Evolutionary conservation across 2,888 invertebrate species (phyloP).

Genomic region (Didymodactylos carnosus): DNA sequence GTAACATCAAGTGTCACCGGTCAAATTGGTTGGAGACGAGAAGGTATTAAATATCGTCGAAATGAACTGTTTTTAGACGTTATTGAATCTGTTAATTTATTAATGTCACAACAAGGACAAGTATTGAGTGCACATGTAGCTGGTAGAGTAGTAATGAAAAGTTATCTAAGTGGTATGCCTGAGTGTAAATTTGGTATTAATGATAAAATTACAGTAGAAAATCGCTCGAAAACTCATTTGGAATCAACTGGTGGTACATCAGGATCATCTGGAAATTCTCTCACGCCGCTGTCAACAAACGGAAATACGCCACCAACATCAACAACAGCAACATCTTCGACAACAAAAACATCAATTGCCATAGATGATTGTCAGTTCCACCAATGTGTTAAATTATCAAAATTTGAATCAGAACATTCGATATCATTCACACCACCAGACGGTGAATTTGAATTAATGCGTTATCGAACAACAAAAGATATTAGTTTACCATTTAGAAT

Average conservation of each 20-base stretch:
- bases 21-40: conserved; percentile 94
- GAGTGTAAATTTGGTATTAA: conserved; percentile 99
- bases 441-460: conserved; percentile 98
- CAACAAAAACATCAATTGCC: conserved; percentile 57
- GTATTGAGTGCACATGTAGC: conserved; percentile 96
- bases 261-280: conserved; percentile 19
- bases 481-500: conserved; percentile 97
- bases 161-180: conserved; percentile 96
- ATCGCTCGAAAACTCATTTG: conserved; percentile 28
- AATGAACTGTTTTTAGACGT: conserved; percentile 97
- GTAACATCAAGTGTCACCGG: conserved; percentile 61
- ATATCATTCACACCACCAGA: conserved; percentile 99
- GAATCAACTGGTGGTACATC: conserved; percentile 24
- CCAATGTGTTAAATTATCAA: conserved; percentile 95
- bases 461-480: conserved; percentile 97
- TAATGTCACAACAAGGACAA: conserved; percentile 99
- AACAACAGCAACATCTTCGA: conserved; percentile 31
- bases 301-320: conserved; percentile 43
- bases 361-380: conserved; percentile 99
- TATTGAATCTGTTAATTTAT: conserved; percentile 85
- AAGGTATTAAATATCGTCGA: conserved; percentile 93
- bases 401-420: conserved; percentile 98
- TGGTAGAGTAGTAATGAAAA: conserved; percentile 98
- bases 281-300: too few species aligned
- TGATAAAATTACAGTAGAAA: conserved; percentile 93